phyloP scores from a whole-genome alignment of 2,888 invertebrate species.

The Orthosia cruda region DNA sequence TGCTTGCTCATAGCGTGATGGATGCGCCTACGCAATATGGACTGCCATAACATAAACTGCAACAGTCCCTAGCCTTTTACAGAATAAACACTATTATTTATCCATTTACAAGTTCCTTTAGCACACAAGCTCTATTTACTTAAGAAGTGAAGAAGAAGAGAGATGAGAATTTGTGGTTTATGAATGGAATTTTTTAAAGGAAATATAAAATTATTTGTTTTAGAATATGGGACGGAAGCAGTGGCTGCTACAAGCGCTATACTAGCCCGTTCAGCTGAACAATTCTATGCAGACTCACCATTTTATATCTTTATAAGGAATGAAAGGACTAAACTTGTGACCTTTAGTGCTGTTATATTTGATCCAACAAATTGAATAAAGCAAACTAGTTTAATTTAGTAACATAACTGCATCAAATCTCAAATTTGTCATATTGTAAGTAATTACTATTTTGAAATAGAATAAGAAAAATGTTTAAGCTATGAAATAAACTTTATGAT shows the following conservation, averaged over 20 bases:
- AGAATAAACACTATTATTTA: background rate
- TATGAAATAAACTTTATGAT: constrained; percentile 36
- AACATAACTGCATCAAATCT: background rate
- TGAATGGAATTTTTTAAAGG: no score
- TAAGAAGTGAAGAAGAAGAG: no score
- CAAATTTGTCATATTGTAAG: background rate
- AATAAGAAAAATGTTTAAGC: constrained; percentile 25
- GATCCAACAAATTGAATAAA: constrained; percentile 85
- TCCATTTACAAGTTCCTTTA: constrained; percentile 5
- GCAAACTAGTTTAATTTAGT: background rate
- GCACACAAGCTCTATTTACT: constrained; percentile 27
- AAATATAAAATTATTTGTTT: constrained; percentile 42
- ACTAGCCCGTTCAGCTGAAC: constrained; percentile 89
- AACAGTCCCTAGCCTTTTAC: background rate
- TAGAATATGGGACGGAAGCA: constrained; percentile 94
- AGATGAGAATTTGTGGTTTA: constrained; percentile 1
- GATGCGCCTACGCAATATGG: background rate
- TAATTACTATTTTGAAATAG: constrained; percentile 1
- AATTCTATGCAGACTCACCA: constrained; percentile 93
- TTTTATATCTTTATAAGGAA: constrained; percentile 95
- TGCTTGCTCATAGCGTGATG: background rate
- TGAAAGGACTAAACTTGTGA: constrained; percentile 92
- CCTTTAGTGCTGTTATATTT: constrained; percentile 94
- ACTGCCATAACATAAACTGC: background rate
- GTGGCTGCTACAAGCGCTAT: constrained; percentile 93